phyloP scores from a whole-genome alignment of 2,113 vertebrate genomes.

The Thomomys bottae region DNA sequence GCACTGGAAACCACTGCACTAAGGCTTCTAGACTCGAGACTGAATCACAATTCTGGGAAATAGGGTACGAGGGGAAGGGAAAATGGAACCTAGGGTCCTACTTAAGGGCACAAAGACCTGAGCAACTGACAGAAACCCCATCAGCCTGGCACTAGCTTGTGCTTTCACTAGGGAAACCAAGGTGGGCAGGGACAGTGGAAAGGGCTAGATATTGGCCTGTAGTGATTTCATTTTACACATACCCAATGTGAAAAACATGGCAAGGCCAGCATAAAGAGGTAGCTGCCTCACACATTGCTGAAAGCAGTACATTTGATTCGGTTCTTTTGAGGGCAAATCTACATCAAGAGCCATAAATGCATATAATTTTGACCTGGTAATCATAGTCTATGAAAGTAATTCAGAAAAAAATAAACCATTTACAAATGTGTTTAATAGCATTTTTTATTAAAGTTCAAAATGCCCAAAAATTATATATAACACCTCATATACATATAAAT shows the following conservation, averaged over 20 bases:
- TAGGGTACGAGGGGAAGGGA: neutral
- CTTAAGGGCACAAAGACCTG: neutral
- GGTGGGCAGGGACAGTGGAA: neutral
- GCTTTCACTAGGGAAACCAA: neutral
- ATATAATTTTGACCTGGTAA: slow-evolving; percentile 25
- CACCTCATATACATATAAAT: slow-evolving; percentile 30
- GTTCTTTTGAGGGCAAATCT: slow-evolving; percentile 44
- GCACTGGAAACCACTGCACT: neutral
- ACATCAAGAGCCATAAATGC: slow-evolving; percentile 60
- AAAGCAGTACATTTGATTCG: neutral
- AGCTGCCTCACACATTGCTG: neutral
- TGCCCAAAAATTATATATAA: slow-evolving; percentile 22
- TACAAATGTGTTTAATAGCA: slow-evolving; percentile 54
- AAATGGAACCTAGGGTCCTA: neutral
- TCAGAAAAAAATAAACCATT: slow-evolving; percentile 67
- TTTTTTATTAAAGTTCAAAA: slow-evolving; percentile 56
- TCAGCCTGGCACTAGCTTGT: neutral
- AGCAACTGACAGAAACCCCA: neutral
- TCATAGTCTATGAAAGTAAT: slow-evolving; percentile 35
- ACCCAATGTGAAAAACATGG: neutral
- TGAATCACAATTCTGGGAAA: slow-evolving; percentile 17
- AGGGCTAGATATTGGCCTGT: neutral
- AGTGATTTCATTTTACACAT: neutral
- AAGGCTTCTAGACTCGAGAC: neutral
- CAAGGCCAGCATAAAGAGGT: neutral